Percentiles rank a stretch among this genome's conserved stretches.
Evolutionary conservation across 2,888 invertebrate species (phyloP).

Genomic region (Cephus spinipes): DNA sequence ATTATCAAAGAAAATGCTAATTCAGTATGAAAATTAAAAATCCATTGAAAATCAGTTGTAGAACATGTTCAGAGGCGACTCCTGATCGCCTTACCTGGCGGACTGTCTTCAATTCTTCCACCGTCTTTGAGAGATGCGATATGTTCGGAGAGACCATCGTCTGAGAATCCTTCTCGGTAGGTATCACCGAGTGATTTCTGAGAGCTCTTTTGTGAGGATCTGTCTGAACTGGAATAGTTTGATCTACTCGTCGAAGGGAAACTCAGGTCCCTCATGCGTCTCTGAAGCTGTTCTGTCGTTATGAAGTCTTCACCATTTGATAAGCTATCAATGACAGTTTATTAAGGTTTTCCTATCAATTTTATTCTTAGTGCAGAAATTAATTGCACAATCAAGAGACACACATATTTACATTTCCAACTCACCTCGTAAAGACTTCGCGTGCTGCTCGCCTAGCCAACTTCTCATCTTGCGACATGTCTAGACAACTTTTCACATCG

Average conservation of each 20-base stretch:
- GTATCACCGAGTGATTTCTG: slow-evolving; percentile 46
- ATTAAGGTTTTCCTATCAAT: background rate
- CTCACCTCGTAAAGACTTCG: slow-evolving; percentile 85
- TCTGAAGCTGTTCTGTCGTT: slow-evolving; percentile 84
- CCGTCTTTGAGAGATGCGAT: slow-evolving; percentile 35
- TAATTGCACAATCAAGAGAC: background rate
- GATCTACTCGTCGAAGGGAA: slow-evolving; percentile 40
- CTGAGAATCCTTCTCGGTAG: slow-evolving; percentile 40
- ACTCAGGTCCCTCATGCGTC: slow-evolving; percentile 75
- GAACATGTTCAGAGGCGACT: slow-evolving; percentile 53
- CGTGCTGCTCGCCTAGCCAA: slow-evolving; percentile 88
- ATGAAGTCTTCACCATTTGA: slow-evolving; percentile 90
- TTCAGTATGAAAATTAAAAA: slow-evolving; percentile 1
- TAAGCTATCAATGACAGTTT: slow-evolving; percentile 69
- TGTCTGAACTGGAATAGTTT: slow-evolving; percentile 27
- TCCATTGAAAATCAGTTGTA: background rate
- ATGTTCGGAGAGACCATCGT: slow-evolving; percentile 47
- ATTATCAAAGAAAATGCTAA: slow-evolving; percentile 15
- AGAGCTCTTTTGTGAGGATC: slow-evolving; percentile 27
- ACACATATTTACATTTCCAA: background rate
- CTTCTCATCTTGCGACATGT: slow-evolving; percentile 88
- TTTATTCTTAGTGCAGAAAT: background rate
- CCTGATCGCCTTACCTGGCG: slow-evolving; percentile 38
- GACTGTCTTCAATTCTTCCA: slow-evolving; percentile 37
- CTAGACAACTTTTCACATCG: slow-evolving; percentile 82